Evolutionary conservation across 2,113 vertebrate genomes (phyloP).

Genomic region (Limnothrissa miodon): DNA sequence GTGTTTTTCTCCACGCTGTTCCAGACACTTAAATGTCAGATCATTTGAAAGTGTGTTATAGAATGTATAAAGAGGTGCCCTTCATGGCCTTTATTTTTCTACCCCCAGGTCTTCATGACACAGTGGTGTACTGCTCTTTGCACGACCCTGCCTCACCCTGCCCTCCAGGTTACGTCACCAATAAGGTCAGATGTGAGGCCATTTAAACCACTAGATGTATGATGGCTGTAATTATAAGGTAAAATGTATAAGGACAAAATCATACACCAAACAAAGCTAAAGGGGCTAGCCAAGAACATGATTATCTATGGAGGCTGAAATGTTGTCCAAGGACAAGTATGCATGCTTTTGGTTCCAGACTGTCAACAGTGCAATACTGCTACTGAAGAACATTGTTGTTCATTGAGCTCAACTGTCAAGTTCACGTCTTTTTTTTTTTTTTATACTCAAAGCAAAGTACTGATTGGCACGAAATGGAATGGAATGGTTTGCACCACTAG

Average conservation of each 20-base stretch:
- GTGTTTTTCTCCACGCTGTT: background rate
- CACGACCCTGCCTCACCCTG: slow-evolving; percentile 76
- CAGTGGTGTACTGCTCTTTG: slow-evolving; percentile 84
- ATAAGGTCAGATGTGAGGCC: slow-evolving; percentile 76
- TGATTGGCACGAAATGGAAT: background rate
- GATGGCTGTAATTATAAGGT: background rate
- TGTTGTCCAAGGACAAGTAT: too few species aligned
- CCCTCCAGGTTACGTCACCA: slow-evolving; percentile 85
- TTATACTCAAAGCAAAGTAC: background rate
- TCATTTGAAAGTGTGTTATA: background rate
- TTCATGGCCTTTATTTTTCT: slow-evolving; percentile 6
- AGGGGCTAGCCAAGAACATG: too few species aligned
- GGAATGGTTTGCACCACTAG: background rate
- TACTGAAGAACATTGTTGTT: background rate
- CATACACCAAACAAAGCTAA: too few species aligned
- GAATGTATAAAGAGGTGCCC: background rate
- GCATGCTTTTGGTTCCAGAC: too few species aligned
- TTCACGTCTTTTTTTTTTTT: background rate
- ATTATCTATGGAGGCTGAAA: too few species aligned
- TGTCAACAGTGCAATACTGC: too few species aligned
- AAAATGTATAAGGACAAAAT: too few species aligned
- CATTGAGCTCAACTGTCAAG: background rate
- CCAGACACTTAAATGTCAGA: background rate
- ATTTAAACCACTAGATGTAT: background rate
- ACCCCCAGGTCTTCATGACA: slow-evolving; percentile 82